phyloP scores from a whole-genome alignment of 2,888 invertebrate genomes.

The Pristionchus exspectatus region DNA sequence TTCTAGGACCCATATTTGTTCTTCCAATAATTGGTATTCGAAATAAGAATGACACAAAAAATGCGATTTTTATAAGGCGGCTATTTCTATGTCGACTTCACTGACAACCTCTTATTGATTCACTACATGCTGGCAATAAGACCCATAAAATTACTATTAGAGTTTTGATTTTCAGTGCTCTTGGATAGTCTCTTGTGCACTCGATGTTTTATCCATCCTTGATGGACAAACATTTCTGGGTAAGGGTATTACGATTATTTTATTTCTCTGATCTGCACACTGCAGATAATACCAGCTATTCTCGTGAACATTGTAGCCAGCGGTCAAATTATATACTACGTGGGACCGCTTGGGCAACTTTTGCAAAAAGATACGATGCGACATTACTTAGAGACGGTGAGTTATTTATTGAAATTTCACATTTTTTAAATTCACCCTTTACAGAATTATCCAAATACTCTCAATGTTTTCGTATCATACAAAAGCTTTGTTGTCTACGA shows the following conservation, averaged over 20 bases:
- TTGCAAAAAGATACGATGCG: background rate
- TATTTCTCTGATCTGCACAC: too few relatives aligned
- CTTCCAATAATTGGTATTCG: background rate
- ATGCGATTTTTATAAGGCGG: background rate
- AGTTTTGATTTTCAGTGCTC: background rate
- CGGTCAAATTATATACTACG: background rate
- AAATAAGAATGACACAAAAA: background rate
- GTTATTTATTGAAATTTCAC: background rate
- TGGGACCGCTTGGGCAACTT: background rate
- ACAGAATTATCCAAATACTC: background rate
- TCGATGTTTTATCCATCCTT: background rate
- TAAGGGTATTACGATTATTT: background rate
- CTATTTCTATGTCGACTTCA: background rate
- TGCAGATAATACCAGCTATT: background rate
- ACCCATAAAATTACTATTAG: background rate
- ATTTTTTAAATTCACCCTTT: background rate
- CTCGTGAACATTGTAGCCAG: background rate
- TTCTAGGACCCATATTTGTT: background rate
- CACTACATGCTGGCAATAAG: background rate
- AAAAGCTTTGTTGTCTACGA: background rate
- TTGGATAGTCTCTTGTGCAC: background rate
- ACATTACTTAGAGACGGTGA: background rate
- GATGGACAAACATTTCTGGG: background rate
- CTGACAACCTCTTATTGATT: background rate
- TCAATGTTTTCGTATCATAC: background rate